Conservation (phyloP, 2,113 vertebrate genomes). For the Plectropomus leopardus region DNA sequence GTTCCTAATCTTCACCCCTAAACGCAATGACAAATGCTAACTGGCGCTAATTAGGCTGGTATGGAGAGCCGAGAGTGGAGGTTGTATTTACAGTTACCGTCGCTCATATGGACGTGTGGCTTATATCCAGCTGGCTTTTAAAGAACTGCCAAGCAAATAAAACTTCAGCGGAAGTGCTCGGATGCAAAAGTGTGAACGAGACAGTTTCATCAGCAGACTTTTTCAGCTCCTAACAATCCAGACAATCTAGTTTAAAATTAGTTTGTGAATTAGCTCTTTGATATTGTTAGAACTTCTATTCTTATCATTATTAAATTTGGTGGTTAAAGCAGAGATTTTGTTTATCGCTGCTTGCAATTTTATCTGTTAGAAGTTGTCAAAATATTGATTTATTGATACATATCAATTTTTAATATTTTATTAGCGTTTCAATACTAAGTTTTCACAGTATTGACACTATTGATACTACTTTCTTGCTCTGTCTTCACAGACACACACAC, state of each 20-base stretch:
- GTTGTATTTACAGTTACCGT: conserved; percentile 73
- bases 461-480: no score
- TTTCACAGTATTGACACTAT: no score
- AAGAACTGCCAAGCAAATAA: conserved; percentile 35
- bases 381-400: no score
- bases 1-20: conserved; percentile 84
- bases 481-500: no score
- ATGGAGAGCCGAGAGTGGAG: conserved; percentile 68
- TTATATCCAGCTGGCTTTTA: conserved; percentile 45
- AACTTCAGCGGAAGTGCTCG: conserved; percentile 25
- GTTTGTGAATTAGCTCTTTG: neutral
- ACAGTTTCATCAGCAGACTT: neutral
- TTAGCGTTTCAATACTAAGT: no score
- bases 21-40: conserved; percentile 83
- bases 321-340: neutral
- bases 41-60: conserved; percentile 77
- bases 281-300: neutral
- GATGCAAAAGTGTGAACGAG: neutral
- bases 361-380: no score
- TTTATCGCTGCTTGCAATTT: neutral
- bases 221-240: no score
- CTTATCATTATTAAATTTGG: neutral
- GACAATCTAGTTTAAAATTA: no score
- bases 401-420: no score
- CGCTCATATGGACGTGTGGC: conserved; percentile 58